Conservation (phyloP, 2,888 invertebrate genomes). For the Nematopogon swammerdamellus region DNA sequence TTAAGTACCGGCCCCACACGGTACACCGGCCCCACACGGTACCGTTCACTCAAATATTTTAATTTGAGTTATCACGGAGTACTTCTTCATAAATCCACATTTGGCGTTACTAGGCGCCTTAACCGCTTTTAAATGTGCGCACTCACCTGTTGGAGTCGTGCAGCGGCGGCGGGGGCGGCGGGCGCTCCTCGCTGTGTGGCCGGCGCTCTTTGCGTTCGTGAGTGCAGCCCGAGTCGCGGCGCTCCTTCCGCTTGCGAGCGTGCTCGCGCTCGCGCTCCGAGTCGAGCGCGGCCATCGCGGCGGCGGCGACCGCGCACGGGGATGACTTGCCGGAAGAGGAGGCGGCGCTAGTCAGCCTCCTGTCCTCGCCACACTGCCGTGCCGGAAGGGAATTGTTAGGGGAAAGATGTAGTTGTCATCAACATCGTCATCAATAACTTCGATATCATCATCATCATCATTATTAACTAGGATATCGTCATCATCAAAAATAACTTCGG, state of each 20-base stretch:
- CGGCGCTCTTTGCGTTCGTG: conserved; percentile 47
- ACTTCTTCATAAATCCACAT: background rate
- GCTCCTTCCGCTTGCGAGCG: conserved; percentile 60
- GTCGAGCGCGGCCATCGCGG: conserved; percentile 48
- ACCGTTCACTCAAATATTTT: too few relatives aligned
- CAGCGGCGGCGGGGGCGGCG: conserved; percentile 34
- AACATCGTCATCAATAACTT: too few relatives aligned
- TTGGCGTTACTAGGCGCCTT: background rate
- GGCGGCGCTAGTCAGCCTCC: conserved; percentile 12
- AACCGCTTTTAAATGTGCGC: background rate
- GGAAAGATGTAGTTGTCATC: too few relatives aligned
- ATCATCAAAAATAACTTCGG: too few relatives aligned
- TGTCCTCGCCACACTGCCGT: conserved; percentile 47
- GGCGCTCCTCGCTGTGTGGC: conserved; percentile 47
- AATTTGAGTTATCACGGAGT: too few relatives aligned
- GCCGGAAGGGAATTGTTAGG: too few relatives aligned
- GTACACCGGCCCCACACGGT: too few relatives aligned
- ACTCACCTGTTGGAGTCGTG: conserved; percentile 40
- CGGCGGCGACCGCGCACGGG: conserved; percentile 20
- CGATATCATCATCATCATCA: too few relatives aligned
- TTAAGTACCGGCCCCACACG: too few relatives aligned
- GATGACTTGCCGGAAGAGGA: conserved; percentile 2
- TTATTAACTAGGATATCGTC: too few relatives aligned
- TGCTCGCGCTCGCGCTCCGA: conserved; percentile 54
- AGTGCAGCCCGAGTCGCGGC: conserved; percentile 53